Conservation (phyloP, 53 echinoderm and acorn worm species). For the Patiria pectinifera region DNA sequence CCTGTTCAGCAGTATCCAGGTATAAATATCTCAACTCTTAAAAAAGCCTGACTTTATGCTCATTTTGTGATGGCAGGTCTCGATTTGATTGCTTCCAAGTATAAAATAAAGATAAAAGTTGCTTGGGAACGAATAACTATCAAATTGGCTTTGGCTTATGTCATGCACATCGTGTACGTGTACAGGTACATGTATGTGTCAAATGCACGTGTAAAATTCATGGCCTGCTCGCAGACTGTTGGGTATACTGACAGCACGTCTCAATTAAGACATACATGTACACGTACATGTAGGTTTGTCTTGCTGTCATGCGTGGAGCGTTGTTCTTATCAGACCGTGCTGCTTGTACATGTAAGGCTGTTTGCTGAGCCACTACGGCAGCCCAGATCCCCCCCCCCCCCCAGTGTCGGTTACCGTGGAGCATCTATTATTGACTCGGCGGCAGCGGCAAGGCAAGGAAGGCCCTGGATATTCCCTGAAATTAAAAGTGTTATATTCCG, state of each 20-base stretch:
- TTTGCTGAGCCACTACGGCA: neutral
- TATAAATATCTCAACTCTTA: too few relatives aligned
- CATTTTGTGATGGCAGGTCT: neutral
- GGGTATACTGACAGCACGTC: constrained; percentile 5
- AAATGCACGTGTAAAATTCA: too few relatives aligned
- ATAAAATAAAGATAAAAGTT: too few relatives aligned
- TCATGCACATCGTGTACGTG: too few relatives aligned
- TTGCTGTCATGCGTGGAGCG: neutral
- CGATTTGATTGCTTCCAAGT: neutral
- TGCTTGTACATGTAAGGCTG: neutral
- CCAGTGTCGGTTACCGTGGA: neutral
- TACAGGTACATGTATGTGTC: too few relatives aligned
- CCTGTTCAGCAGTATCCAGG: too few relatives aligned
- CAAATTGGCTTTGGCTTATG: too few relatives aligned
- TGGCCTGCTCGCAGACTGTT: neutral
- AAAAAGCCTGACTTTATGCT: too few relatives aligned
- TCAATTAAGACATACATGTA: constrained; percentile 10
- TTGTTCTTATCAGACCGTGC: neutral
- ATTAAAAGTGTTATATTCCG: neutral
- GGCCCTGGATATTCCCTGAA: neutral
- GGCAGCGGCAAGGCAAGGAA: neutral
- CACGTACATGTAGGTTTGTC: neutral
- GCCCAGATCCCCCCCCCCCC: neutral
- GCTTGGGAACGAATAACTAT: too few relatives aligned
- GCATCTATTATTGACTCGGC: constrained; percentile 21